Percentiles rank a stretch among this genome's conserved stretches.
Evolutionary conservation across 2,888 invertebrate genomes (phyloP).

Genomic region (Noctua fimbriata): DNA sequence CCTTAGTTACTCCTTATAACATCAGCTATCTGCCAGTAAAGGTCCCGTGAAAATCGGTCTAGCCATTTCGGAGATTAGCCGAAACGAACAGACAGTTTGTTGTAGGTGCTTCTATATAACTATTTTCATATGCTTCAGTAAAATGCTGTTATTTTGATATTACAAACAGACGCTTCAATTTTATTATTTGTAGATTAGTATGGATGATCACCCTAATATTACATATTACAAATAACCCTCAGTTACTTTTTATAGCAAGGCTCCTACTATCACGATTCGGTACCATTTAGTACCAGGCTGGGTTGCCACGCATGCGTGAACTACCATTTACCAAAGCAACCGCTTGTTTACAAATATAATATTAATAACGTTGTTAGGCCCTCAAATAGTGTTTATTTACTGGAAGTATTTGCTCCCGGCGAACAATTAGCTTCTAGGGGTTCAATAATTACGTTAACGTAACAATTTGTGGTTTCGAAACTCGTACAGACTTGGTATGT

Average conservation of each 20-base stretch:
- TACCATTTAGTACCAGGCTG: slow-evolving; percentile 37
- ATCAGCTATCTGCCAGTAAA: too few species aligned
- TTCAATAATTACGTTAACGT: neutral
- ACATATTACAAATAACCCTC: too few species aligned
- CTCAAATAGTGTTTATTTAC: neutral
- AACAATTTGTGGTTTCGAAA: neutral
- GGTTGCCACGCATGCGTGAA: slow-evolving; percentile 44
- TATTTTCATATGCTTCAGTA: too few species aligned
- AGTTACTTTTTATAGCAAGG: neutral
- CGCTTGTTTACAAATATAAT: slow-evolving; percentile 46
- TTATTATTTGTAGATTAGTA: too few species aligned
- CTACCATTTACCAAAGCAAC: slow-evolving; percentile 44
- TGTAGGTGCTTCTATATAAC: too few species aligned
- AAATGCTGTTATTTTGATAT: too few species aligned
- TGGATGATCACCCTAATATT: too few species aligned
- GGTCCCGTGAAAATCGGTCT: too few species aligned
- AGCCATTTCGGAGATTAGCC: too few species aligned
- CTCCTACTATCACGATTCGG: neutral
- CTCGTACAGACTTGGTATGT: slow-evolving; percentile 20
- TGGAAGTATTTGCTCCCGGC: neutral
- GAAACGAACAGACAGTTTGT: too few species aligned
- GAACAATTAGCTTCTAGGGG: neutral
- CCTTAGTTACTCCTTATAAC: too few species aligned
- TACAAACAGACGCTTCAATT: too few species aligned
- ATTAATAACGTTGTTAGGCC: neutral